Evolutionary conservation across 1,140 invertebrate genomes (phyloP).

Genomic region (Trypoxylus dichotomus): DNA sequence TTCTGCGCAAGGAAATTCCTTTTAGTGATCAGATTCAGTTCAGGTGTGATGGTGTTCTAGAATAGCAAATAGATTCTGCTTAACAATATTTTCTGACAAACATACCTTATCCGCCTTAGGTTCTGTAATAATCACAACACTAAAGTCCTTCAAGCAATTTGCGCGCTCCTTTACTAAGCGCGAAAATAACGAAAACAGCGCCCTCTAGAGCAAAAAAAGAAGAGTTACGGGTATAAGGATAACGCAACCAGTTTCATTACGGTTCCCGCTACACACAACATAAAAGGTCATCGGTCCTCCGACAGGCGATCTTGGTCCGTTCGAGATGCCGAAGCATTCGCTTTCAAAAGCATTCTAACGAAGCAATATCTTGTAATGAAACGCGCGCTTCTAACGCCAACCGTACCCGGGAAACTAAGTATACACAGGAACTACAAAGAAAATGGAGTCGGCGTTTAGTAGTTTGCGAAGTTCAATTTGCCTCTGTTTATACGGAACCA

Average conservation of each 20-base stretch:
- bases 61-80: no score
- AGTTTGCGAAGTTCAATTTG: slow-evolving; percentile 26
- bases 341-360: neutral
- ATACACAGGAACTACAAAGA: slow-evolving; percentile 17
- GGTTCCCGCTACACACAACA: neutral
- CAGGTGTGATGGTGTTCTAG: no score
- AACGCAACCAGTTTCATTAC: neutral
- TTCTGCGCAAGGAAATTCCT: no score
- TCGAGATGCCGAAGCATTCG: neutral
- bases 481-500: slow-evolving; percentile 3
- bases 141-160: neutral
- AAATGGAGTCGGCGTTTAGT: slow-evolving; percentile 15
- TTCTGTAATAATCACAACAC: no score
- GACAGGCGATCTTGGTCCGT: neutral
- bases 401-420: neutral
- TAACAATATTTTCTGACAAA: no score
- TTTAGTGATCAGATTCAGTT: no score
- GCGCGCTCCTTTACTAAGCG: neutral
- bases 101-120: no score
- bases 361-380: slow-evolving; percentile 22
- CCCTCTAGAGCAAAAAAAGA: neutral
- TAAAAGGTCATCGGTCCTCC: neutral
- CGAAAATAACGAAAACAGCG: neutral
- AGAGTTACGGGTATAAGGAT: neutral
- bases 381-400: neutral